Evolutionary conservation across 2,113 vertebrate genomes (phyloP).

Genomic region (Psittacara wagleri): DNA sequence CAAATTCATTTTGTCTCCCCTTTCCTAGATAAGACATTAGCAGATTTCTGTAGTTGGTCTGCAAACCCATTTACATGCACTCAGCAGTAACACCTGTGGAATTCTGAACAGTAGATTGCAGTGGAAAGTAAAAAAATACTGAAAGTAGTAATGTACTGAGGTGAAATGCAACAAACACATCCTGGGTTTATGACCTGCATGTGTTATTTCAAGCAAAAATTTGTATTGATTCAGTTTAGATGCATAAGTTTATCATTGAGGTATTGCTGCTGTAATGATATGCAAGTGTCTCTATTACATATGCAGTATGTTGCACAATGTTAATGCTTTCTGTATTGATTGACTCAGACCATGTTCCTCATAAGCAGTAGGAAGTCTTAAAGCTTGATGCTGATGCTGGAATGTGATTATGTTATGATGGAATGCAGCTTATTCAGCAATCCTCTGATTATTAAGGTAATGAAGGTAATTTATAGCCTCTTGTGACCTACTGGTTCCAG

Average conservation of each 20-base stretch:
- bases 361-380: constrained; percentile 33
- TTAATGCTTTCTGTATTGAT: constrained; percentile 36
- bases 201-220: constrained; percentile 21
- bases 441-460: constrained; percentile 42
- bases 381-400: constrained; percentile 44
- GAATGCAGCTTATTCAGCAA: constrained; percentile 42
- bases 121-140: background rate
- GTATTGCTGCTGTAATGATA: background rate
- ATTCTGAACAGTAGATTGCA: background rate
- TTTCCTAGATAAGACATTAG: background rate
- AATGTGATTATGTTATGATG: constrained; percentile 42
- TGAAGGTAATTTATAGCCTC: constrained; percentile 50
- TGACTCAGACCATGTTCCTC: background rate
- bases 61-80: background rate
- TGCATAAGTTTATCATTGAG: background rate
- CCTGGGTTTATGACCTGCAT: background rate
- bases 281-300: background rate
- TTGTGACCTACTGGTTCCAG: background rate
- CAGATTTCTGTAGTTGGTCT: background rate
- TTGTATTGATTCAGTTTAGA: constrained; percentile 7
- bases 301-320: background rate
- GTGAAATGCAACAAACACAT: background rate
- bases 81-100: background rate
- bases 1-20: background rate
- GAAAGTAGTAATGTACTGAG: background rate